Evolutionary conservation across 1,140 invertebrate species (phyloP).

Genomic region (Drosophila yakuba): DNA sequence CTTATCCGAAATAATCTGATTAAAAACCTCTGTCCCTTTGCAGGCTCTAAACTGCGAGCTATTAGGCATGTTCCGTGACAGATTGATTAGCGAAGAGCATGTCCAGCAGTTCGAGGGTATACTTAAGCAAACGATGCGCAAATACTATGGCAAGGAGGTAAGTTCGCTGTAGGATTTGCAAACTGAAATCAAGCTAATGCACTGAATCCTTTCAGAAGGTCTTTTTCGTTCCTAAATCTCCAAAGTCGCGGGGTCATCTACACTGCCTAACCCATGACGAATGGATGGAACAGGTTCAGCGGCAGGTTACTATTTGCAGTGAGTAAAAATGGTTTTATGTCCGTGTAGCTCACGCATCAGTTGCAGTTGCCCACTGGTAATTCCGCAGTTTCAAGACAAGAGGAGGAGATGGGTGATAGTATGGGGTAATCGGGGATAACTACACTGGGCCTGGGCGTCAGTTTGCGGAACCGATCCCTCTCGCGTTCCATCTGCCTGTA

Average conservation of each 20-base stretch:
- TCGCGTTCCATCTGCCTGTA: conserved; percentile 78
- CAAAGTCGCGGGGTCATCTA: conserved; percentile 56
- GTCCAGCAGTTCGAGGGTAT: conserved; percentile 89
- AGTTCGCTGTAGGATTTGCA: not conserved
- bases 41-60: conserved; percentile 91
- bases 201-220: conserved; percentile 53
- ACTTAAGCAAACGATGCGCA: conserved; percentile 86
- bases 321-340: conserved; percentile 27
- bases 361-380: conserved; percentile 8
- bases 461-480: conserved; percentile 75
- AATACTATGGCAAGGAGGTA: conserved; percentile 84
- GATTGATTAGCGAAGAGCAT: conserved; percentile 89
- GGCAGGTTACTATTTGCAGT: conserved; percentile 81
- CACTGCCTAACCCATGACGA: conserved; percentile 69
- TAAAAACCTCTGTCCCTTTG: conserved; percentile 36
- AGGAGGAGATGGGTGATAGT: conserved; percentile 10
- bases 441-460: conserved; percentile 79
- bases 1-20: conserved; percentile 3
- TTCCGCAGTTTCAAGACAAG: conserved; percentile 37
- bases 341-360: conserved; percentile 7
- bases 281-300: conserved; percentile 78
- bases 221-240: conserved; percentile 74
- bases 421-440: conserved; percentile 60
- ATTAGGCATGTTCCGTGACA: conserved; percentile 91
- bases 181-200: not conserved